Percentiles rank a stretch among this genome's conserved stretches.
phyloP scores from a whole-genome alignment of 2,113 vertebrate species.

The Bujurquina vittata region DNA sequence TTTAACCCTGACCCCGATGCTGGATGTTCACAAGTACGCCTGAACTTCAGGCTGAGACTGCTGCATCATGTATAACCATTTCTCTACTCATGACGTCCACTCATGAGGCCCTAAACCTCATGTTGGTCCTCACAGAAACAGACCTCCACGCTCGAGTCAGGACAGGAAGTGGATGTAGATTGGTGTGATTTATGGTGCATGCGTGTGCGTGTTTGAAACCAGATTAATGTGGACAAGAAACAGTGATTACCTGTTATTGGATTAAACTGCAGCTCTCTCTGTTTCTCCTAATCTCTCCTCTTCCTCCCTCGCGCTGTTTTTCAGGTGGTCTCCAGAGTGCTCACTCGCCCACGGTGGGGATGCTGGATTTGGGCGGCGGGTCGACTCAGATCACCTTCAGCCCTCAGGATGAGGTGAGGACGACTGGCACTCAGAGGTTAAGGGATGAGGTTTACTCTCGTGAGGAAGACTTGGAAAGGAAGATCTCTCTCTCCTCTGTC shows the following conservation, averaged over 20 bases:
- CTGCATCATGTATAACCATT: not conserved
- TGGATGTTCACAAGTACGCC: not conserved
- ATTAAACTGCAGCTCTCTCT: slow-evolving; percentile 18
- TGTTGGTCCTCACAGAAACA: not conserved
- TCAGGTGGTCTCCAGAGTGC: slow-evolving; percentile 83
- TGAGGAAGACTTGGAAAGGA: not conserved
- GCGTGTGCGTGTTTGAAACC: not conserved
- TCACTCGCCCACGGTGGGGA: slow-evolving; percentile 83
- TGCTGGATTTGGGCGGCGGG: slow-evolving; percentile 94
- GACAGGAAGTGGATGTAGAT: not conserved
- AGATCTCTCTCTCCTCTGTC: slow-evolving; percentile 1
- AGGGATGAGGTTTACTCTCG: not conserved
- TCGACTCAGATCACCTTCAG: slow-evolving; percentile 97
- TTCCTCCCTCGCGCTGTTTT: not conserved
- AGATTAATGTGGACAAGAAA: slow-evolving; percentile 52
- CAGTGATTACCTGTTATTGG: slow-evolving; percentile 64
- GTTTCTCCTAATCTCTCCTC: not conserved
- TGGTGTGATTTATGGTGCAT: not conserved
- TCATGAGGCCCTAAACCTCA: not conserved
- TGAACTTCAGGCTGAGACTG: not conserved
- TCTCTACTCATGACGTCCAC: not conserved
- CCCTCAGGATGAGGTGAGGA: slow-evolving; percentile 85
- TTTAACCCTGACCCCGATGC: not conserved
- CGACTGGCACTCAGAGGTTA: not conserved
- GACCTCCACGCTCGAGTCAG: not conserved